Evolutionary conservation across 2,888 invertebrate species (phyloP), one percentile per base, ranked within the genome.

Genomic region (Agelastica alni): DNA sequence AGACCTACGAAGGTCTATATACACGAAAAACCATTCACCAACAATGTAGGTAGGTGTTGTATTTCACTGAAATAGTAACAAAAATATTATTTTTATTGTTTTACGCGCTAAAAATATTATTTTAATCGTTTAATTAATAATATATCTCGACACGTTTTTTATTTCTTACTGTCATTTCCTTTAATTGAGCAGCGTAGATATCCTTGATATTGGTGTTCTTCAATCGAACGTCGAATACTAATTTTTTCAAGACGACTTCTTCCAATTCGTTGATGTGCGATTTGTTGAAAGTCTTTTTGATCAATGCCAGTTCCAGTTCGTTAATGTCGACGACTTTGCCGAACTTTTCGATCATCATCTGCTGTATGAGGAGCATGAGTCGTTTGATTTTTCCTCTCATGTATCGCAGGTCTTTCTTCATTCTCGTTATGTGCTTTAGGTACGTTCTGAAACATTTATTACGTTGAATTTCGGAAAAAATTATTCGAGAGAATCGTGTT

Each of bases 391-490:
- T 78, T 0, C 75, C 74, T 5, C 82, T 79, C 89, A 90, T 90
- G 41, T 82, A 81, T 37, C 81, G 81, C 9, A 87, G 78, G 69
- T 90, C 89, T 1, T 84, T 77, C 70, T 84, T 84, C 85, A 90
- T 87, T 58, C 88, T 83, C 45, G 83, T 81, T 51, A 89, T 70
- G 69, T 90, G 89, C 0, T 81, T 80, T 56, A 85, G 82, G 68
- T 87, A 87, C 32, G 84, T 79, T 68, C 87, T 88, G 13, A n/a
- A n/a, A n/a, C n/a, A n/a, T n/a, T n/a, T n/a, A n/a, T n/a, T n/a
- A n/a, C n/a, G n/a, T n/a, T n/a, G n/a, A n/a, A n/a, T n/a, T n/a
- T n/a, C n/a, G n/a, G n/a, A n/a, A n/a, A n/a, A n/a, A n/a, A n/a
- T n/a, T n/a, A n/a, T n/a, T n/a, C n/a, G n/a, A n/a, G n/a, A n/a